A percentile compares a stretch with the other conserved stretches of the same genome.
Conservation (phyloP, 2,797 vertebrate genomes). For the Scolopax bukidnonensis region DNA sequence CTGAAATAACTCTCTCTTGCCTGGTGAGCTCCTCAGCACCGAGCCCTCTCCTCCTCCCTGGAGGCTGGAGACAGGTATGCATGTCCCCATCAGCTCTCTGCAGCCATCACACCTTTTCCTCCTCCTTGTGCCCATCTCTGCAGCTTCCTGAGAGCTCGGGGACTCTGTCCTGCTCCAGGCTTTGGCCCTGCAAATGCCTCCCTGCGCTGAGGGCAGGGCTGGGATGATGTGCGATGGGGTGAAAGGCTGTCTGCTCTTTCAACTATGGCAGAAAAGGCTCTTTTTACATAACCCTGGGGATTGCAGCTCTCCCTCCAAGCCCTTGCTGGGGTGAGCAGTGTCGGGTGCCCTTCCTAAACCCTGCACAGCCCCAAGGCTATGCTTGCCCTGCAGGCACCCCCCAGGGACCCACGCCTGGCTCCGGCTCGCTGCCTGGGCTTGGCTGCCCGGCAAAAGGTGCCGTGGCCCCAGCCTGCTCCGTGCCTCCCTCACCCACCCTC, state of each 20-base stretch:
- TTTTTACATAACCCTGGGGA: rapidly evolving
- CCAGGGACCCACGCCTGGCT: rapidly evolving
- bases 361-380: background rate
- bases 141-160: background rate
- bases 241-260: background rate
- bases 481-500: background rate
- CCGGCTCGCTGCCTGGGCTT: rapidly evolving
- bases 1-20: background rate
- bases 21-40: background rate
- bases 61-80: rapidly evolving
- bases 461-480: rapidly evolving
- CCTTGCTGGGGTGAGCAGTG: rapidly evolving
- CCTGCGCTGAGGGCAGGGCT: background rate
- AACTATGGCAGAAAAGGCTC: background rate
- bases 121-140: background rate
- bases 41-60: background rate
- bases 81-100: background rate
- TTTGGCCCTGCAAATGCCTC: background rate
- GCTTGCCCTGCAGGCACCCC: rapidly evolving
- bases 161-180: background rate
- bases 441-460: background rate
- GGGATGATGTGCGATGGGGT: rapidly evolving
- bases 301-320: background rate
- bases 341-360: rapidly evolving
- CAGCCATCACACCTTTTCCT: background rate